Percentiles rank a stretch among this genome's conserved stretches.
Evolutionary conservation across 1,140 invertebrate species (phyloP).

Genomic region (Aphelinus certus): DNA sequence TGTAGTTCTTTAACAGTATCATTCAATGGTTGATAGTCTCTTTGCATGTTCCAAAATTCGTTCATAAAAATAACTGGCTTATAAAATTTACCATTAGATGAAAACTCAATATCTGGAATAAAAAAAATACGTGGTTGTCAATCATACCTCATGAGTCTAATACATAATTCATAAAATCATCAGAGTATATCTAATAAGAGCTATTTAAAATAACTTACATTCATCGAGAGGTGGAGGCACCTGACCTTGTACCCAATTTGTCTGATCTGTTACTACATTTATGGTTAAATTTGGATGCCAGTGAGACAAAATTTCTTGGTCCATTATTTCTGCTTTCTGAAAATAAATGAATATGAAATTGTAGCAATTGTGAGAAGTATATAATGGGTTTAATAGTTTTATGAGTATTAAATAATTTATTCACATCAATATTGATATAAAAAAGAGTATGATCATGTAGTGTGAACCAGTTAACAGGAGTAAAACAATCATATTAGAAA

Average conservation of each 20-base stretch:
- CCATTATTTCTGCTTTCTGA: slow-evolving; percentile 82
- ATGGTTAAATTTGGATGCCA: slow-evolving; percentile 99
- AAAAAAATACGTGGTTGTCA: slow-evolving; percentile 20
- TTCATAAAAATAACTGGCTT: slow-evolving; percentile 96
- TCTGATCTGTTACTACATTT: slow-evolving; percentile 94
- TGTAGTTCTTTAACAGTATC: slow-evolving; percentile 78
- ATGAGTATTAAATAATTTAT: background rate
- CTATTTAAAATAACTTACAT: slow-evolving; percentile 67
- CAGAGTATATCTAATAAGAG: slow-evolving; percentile 4
- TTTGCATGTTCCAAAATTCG: slow-evolving; percentile 98
- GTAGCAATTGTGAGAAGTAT: too few species aligned
- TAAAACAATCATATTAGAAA: slow-evolving; percentile 4
- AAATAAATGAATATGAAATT: slow-evolving; percentile 45
- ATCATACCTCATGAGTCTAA: background rate
- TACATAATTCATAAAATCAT: background rate
- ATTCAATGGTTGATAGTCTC: slow-evolving; percentile 96
- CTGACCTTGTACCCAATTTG: slow-evolving; percentile 88
- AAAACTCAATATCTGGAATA: slow-evolving; percentile 83
- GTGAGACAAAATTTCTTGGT: slow-evolving; percentile 92
- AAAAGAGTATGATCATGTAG: background rate
- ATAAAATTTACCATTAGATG: slow-evolving; percentile 83
- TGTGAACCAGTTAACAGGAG: background rate
- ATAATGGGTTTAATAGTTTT: too few species aligned
- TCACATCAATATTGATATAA: too few species aligned
- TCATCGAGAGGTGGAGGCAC: slow-evolving; percentile 93